These are phyloP conservation scores for Colletes gigas DNA, from an alignment of 1,140 invertebrate species.

Conservation along the genomic window DNA sequence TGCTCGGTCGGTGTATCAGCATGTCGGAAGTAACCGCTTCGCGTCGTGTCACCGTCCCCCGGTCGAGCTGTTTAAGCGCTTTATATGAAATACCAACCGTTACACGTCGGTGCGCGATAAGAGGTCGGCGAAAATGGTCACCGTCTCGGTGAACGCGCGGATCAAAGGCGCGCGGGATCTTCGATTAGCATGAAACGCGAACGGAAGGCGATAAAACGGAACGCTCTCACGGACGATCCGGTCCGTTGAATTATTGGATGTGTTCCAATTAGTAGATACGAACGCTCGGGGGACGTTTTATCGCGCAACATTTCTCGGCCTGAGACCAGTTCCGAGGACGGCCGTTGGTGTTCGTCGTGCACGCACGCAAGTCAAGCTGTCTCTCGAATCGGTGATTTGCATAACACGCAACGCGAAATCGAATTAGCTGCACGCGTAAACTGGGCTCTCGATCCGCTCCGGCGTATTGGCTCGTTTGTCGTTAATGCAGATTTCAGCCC, in stretches of 20 bases:
- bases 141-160: not conserved
- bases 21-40: constrained; percentile 56
- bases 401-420: constrained; percentile 45
- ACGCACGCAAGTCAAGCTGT: constrained; percentile 9
- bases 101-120: not conserved
- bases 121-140: not conserved
- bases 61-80: not conserved
- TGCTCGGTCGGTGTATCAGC: constrained; percentile 32
- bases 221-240: not conserved
- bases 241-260: not conserved
- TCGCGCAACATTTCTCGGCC: constrained; percentile 14
- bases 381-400: constrained; percentile 45
- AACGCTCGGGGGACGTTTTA: not conserved
- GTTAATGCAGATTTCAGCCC: constrained; percentile 32
- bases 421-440: constrained; percentile 42
- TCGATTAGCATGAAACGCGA: constrained; percentile 1
- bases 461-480: constrained; percentile 30
- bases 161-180: not conserved
- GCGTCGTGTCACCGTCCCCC: constrained; percentile 21
- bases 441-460: not conserved
- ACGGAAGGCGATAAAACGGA: not conserved
- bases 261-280: constrained; percentile 30
- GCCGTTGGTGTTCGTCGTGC: not conserved
- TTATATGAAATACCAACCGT: constrained; percentile 29
- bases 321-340: constrained; percentile 2